Evolutionary conservation across 2,113 vertebrate species (phyloP).

Genomic region (Piprites chloris): DNA sequence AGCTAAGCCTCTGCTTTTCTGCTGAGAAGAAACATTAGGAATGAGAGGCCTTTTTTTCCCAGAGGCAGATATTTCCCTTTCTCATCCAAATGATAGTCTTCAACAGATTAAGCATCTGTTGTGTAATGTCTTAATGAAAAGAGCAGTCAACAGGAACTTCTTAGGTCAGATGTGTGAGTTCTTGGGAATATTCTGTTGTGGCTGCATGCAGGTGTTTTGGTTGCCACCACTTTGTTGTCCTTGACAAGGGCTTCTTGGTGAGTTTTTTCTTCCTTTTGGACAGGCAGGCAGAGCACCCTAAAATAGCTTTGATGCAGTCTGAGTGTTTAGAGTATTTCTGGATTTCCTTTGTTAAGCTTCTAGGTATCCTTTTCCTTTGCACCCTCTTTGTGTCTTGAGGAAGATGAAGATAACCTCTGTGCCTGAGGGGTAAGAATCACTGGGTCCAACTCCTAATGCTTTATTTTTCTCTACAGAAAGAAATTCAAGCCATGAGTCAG

Average conservation of each 20-base stretch:
- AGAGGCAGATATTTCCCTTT: neutral
- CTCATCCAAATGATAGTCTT: neutral
- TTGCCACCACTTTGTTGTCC: neutral
- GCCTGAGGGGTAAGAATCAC: neutral
- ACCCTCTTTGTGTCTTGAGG: neutral
- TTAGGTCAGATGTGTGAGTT: neutral
- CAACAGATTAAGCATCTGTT: neutral
- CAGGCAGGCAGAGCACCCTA: neutral
- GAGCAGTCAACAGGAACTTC: neutral
- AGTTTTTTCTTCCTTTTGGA: neutral
- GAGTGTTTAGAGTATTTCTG: neutral
- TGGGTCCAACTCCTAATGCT: neutral
- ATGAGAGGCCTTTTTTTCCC: neutral
- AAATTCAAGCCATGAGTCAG: slow-evolving; percentile 98
- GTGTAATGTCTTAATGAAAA: neutral
- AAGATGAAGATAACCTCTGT: neutral
- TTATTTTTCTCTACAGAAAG: slow-evolving; percentile 82
- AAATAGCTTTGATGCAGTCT: neutral
- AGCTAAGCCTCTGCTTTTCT: slow-evolving; percentile 32
- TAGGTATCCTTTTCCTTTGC: neutral
- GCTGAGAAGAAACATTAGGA: neutral
- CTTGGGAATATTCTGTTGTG: neutral
- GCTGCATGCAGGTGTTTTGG: neutral
- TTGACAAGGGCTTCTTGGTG: neutral
- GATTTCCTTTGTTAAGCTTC: neutral